Evolutionary conservation across 1,140 invertebrate genomes (phyloP).

Genomic region (Drosophila suzukii): DNA sequence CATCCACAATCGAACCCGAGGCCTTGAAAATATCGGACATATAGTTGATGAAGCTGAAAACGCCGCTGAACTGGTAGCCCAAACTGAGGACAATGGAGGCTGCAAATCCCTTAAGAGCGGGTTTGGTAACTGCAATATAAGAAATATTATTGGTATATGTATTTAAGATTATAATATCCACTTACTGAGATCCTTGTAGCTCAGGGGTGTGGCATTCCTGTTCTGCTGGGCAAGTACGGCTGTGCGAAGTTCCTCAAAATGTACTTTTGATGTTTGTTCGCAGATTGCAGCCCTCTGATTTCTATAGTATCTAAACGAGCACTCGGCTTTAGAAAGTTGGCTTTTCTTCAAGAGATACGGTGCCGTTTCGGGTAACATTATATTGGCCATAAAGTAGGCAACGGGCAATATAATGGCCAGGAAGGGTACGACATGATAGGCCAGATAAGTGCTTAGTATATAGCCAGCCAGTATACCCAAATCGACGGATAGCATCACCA

Average conservation of each 20-base stretch:
- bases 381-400: conserved; percentile 87
- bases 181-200: conserved; percentile 69
- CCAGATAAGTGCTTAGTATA: conserved; percentile 88
- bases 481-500: conserved; percentile 92
- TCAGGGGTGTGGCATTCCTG: conserved; percentile 15
- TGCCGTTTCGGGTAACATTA: conserved; percentile 93
- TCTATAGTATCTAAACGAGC: conserved; percentile 85
- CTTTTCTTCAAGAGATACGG: conserved; percentile 87
- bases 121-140: conserved; percentile 43
- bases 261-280: background rate
- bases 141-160: background rate
- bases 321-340: conserved; percentile 87
- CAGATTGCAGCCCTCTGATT: conserved; percentile 24
- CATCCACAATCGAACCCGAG: conserved; percentile 86
- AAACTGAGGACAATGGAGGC: conserved; percentile 51
- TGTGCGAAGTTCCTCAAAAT: conserved; percentile 53
- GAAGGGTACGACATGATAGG: conserved; percentile 88
- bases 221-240: conserved; percentile 47
- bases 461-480: conserved; percentile 92
- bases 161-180: background rate
- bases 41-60: conserved; percentile 86
- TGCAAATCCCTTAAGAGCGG: conserved; percentile 56
- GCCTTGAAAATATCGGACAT: conserved; percentile 88
- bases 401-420: conserved; percentile 89
- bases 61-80: conserved; percentile 85